These are phyloP conservation scores for Ellobius talpinus DNA, from an alignment of 2,113 vertebrate species.

Conservation along the genomic window DNA sequence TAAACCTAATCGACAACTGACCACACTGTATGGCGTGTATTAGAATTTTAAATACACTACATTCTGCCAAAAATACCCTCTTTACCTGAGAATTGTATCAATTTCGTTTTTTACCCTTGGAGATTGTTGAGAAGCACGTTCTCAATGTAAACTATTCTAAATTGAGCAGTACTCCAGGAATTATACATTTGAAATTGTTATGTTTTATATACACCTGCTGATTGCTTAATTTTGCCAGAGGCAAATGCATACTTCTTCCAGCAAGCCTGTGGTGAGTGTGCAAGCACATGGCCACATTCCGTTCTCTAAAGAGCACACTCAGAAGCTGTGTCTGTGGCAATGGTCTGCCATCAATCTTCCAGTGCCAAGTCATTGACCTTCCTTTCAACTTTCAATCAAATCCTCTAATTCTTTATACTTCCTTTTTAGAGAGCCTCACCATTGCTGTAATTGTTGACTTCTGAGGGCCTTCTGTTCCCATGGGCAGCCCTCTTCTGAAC, in stretches of 20 bases:
- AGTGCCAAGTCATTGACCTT: background rate
- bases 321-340: background rate
- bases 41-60: background rate
- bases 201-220: background rate
- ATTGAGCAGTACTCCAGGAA: background rate
- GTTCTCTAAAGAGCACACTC: background rate
- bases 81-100: background rate
- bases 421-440: slow-evolving; percentile 4
- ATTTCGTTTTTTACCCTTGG: background rate
- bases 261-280: background rate
- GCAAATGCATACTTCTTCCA: background rate
- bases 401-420: background rate
- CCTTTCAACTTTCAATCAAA: background rate
- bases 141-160: background rate
- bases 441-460: background rate
- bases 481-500: background rate
- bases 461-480: background rate
- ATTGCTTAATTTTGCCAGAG: background rate
- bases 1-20: slow-evolving; percentile 11
- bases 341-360: background rate
- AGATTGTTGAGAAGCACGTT: slow-evolving; percentile 16
- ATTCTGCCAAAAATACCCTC: background rate
- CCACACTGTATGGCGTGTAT: background rate
- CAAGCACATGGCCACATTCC: background rate
- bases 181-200: background rate